phyloP scores from a whole-genome alignment of 2,113 vertebrate genomes.

The Ammodytes marinus region DNA sequence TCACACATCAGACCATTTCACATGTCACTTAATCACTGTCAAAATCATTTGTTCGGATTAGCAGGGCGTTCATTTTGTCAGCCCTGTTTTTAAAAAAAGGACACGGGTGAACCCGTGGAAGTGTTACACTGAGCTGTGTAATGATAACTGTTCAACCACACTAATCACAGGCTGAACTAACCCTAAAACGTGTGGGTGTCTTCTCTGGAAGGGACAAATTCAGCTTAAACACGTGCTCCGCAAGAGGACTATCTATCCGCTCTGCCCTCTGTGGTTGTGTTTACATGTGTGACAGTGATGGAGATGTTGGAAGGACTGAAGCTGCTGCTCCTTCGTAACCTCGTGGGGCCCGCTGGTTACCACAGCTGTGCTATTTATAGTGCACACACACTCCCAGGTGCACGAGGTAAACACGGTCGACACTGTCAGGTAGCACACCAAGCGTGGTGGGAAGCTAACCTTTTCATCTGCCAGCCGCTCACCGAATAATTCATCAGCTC shows the following conservation, averaged over 20 bases:
- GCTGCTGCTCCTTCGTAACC: neutral
- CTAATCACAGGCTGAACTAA: constrained; percentile 59
- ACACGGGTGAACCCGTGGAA: constrained; percentile 1
- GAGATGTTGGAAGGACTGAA: constrained; percentile 27
- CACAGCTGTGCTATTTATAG: constrained; percentile 65
- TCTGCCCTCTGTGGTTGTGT: neutral
- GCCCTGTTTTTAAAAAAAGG: neutral
- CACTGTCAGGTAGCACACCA: constrained; percentile 43
- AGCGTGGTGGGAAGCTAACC: constrained; percentile 29
- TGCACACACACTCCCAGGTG: constrained; percentile 67
- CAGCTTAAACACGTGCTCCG: neutral
- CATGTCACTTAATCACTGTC: constrained; percentile 8
- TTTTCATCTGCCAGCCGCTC: constrained; percentile 51
- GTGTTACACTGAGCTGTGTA: constrained; percentile 29
- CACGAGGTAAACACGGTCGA: constrained; percentile 61
- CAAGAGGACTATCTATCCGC: neutral
- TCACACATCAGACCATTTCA: neutral
- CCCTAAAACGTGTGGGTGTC: constrained; percentile 24
- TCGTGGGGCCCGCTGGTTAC: constrained; percentile 29
- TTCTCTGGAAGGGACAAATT: neutral
- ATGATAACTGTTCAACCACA: constrained; percentile 31
- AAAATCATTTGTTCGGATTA: constrained; percentile 8
- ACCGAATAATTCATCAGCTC: constrained; percentile 54
- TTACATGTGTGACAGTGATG: constrained; percentile 15
- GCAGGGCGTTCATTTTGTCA: constrained; percentile 12